A percentile compares a stretch with the other conserved stretches of the same genome.
phyloP scores from a whole-genome alignment of 2,888 invertebrate genomes.

The Torymus tubicola region DNA sequence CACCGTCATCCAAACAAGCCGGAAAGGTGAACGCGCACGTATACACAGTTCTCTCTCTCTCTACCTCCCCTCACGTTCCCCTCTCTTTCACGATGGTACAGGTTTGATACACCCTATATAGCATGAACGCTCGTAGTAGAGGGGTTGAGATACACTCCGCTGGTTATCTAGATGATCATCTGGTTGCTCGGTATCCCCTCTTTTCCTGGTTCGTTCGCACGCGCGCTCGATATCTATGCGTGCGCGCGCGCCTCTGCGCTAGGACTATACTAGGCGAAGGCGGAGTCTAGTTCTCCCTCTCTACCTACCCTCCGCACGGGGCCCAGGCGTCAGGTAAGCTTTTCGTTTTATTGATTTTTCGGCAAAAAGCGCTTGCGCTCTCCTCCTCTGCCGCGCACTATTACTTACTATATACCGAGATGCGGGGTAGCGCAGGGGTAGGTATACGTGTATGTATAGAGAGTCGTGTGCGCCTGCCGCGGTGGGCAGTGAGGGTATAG shows the following conservation, averaged over 20 bases:
- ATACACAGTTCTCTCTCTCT: not conserved
- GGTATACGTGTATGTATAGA: not conserved
- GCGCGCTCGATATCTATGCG: constrained; percentile 57
- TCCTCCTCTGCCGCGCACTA: constrained; percentile 68
- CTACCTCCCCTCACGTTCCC: not conserved
- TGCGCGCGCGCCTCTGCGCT: constrained; percentile 11
- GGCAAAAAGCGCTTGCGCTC: constrained; percentile 76
- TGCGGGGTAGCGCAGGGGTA: constrained; percentile 14
- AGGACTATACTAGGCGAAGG: constrained; percentile 71
- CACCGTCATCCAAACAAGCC: constrained; percentile 1
- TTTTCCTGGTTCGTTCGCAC: not conserved
- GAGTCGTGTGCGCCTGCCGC: not conserved
- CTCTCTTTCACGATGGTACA: not conserved
- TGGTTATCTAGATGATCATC: constrained; percentile 75
- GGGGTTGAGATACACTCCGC: constrained; percentile 61
- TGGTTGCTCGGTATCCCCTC: constrained; percentile 67
- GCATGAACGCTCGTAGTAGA: constrained; percentile 15
- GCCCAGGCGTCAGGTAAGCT: constrained; percentile 74
- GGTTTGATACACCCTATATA: constrained; percentile 68
- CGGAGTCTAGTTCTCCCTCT: constrained; percentile 73
- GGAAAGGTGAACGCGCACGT: constrained; percentile 41
- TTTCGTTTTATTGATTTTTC: constrained; percentile 77
- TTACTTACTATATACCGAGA: constrained; percentile 68
- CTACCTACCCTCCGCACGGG: constrained; percentile 33
- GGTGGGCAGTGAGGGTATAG: constrained; percentile 22